A percentile compares a stretch with the other conserved stretches of the same genome.
Evolutionary conservation across 2,888 invertebrate genomes (phyloP).

Genomic region (Electrophaes corylata): DNA sequence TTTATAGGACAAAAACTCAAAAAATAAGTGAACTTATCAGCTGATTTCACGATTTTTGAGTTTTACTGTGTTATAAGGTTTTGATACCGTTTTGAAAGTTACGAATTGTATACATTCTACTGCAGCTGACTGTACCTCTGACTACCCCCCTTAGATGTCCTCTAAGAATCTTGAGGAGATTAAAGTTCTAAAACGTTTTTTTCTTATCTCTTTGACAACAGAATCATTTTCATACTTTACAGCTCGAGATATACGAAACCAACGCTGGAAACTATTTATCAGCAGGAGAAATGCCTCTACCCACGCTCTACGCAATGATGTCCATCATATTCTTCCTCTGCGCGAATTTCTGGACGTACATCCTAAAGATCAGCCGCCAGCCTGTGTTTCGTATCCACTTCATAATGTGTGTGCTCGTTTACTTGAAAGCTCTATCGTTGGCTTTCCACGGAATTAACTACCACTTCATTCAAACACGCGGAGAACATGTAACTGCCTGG

Average conservation of each 20-base stretch:
- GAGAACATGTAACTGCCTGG: constrained; percentile 98
- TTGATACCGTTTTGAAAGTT: too few species aligned
- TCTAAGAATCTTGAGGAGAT: too few species aligned
- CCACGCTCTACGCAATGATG: constrained; percentile 96
- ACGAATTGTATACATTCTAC: too few species aligned
- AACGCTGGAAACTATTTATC: constrained; percentile 94
- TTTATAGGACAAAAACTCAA: too few species aligned
- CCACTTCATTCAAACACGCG: constrained; percentile 96
- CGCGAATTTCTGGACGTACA: constrained; percentile 96
- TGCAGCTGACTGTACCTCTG: too few species aligned
- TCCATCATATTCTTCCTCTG: constrained; percentile 94
- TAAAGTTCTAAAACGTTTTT: too few species aligned
- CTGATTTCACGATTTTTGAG: too few species aligned
- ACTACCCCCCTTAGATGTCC: too few species aligned
- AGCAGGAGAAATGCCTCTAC: constrained; percentile 98
- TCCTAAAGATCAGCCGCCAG: constrained; percentile 92
- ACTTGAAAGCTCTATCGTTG: constrained; percentile 94
- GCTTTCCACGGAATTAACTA: constrained; percentile 98
- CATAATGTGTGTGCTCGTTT: constrained; percentile 97
- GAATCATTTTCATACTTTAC: too few species aligned
- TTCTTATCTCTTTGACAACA: too few species aligned
- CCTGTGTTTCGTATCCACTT: constrained; percentile 97
- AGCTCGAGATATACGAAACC: constrained; percentile 95
- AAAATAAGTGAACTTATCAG: too few species aligned
- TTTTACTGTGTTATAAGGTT: too few species aligned